Base-by-base conservation (phyloP, 2,888 invertebrate genomes). In the Tenthredo scrophulariae region DNA sequence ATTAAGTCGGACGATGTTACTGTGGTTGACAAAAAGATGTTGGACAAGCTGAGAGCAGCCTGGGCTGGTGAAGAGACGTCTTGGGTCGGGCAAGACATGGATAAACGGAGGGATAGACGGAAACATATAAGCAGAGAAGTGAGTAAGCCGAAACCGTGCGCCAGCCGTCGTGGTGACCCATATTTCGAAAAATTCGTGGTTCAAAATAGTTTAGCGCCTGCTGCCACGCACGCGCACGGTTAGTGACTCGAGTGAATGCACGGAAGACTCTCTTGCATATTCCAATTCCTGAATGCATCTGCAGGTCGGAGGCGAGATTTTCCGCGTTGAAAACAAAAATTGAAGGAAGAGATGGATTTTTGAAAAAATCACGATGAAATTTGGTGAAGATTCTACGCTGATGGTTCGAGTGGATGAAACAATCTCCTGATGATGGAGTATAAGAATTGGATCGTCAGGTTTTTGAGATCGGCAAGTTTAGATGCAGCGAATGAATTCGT, bases 101-200 rank as follows among this genome's bases (percentile, higher is more conserved):
- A 22, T 15, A 22, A 15, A 26, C 15, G 75, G 22, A 33, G 29
- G 7, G 80, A 18, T n/a, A n/a, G 62, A 22, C 62, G 62, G 40
- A 62, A 65, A 80, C 40, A 26, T 43, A 54, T 54, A 65, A 65
- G 80, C 37, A 65, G 43, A 80, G 80, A 83, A 67, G 46, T 65
- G 70, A 67, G 83, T 70, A 83, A 83, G 83, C 67, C 67, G 83
- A 70, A 43, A 65, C 15, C 67, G 67, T 37, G 46, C 67, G 83
- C 62, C 58, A 62, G 62, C 80, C 37, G 58, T 62, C 13, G 80
- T 79, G 87, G 87, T 91, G 92, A 91, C 92, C 92, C 89, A 92
- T 91, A 92, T 92, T 90, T 90, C 92, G 89, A 91, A 91, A 92
- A 92, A 92, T 91, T 88, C 86, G 80, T 87, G 83, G 90, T 90